Evolutionary conservation across 2,113 vertebrate species (phyloP).

Genomic region (Vicugna pacos): DNA sequence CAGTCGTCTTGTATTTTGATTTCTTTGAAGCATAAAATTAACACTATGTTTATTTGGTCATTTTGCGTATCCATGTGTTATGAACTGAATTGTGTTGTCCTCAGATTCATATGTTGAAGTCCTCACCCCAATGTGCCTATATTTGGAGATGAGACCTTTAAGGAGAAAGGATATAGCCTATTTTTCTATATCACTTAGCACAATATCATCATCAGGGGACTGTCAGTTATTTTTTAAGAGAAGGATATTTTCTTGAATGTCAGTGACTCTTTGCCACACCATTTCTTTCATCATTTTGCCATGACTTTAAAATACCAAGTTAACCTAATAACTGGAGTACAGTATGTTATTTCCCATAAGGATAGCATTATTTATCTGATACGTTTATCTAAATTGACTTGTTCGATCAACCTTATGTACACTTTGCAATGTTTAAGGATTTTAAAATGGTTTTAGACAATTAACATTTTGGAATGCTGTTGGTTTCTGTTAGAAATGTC

Average conservation of each 20-base stretch:
- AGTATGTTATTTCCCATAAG: slow-evolving; percentile 7
- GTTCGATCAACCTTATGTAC: slow-evolving; percentile 1
- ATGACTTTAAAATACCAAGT: slow-evolving; percentile 13
- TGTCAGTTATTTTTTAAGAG: background rate
- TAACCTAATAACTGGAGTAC: background rate
- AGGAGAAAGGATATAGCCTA: background rate
- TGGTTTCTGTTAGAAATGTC: slow-evolving; percentile 70
- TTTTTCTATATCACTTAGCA: background rate
- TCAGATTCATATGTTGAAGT: background rate
- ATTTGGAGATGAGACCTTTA: background rate
- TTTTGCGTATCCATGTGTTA: background rate
- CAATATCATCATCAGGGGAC: background rate
- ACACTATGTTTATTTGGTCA: background rate
- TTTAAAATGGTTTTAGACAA: slow-evolving; percentile 55
- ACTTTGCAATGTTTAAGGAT: slow-evolving; percentile 43
- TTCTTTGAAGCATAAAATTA: slow-evolving; percentile 2
- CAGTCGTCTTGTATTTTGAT: background rate
- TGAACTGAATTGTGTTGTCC: background rate
- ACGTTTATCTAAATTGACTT: slow-evolving; percentile 35
- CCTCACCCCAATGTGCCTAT: accelerated
- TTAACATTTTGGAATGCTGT: slow-evolving; percentile 64
- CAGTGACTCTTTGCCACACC: background rate
- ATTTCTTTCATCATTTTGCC: background rate
- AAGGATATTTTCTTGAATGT: background rate
- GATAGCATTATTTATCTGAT: slow-evolving; percentile 45